A percentile compares a stretch with the other conserved stretches of the same genome.
Conservation (phyloP, 2,888 invertebrate genomes). For the Drosophila multiciliata region DNA sequence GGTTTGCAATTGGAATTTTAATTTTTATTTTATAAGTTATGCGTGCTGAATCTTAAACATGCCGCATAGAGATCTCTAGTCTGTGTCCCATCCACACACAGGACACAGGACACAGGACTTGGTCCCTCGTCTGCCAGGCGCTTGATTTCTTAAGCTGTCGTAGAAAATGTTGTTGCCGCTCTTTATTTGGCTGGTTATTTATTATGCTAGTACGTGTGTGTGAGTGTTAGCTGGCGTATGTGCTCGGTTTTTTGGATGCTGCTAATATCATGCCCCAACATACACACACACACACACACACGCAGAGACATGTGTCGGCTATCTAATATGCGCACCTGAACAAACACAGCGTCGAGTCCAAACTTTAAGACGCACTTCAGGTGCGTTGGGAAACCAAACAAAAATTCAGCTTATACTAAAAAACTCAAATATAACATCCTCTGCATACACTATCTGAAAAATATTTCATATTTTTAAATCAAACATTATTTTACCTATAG, state of each 20-base stretch:
- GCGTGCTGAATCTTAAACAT: conserved; percentile 72
- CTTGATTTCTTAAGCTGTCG: conserved; percentile 51
- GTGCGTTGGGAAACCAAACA: conserved; percentile 32
- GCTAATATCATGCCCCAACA: conserved; percentile 61
- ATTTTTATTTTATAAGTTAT: conserved; percentile 79
- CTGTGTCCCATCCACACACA: not conserved
- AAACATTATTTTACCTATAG: not conserved
- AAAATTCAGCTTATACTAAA: conserved; percentile 9
- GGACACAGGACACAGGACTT: conserved; percentile 1
- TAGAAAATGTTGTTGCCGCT: conserved; percentile 32
- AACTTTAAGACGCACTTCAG: conserved; percentile 62
- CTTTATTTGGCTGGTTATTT: conserved; percentile 59
- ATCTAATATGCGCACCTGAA: conserved; percentile 77
- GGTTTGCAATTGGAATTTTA: conserved; percentile 78
- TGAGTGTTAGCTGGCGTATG: conserved; percentile 23
- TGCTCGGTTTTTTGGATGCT: conserved; percentile 37
- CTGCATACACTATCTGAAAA: conserved; percentile 17
- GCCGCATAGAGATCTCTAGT: conserved; percentile 46
- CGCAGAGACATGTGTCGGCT: conserved; percentile 52
- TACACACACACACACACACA: not conserved
- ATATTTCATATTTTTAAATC: too few species aligned
- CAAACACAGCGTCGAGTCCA: conserved; percentile 47
- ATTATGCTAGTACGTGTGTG: conserved; percentile 70
- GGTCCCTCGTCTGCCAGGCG: conserved; percentile 13
- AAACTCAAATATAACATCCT: not conserved